Base-by-base conservation (phyloP, 2,113 vertebrate genomes). In the Jaculus jaculus region DNA sequence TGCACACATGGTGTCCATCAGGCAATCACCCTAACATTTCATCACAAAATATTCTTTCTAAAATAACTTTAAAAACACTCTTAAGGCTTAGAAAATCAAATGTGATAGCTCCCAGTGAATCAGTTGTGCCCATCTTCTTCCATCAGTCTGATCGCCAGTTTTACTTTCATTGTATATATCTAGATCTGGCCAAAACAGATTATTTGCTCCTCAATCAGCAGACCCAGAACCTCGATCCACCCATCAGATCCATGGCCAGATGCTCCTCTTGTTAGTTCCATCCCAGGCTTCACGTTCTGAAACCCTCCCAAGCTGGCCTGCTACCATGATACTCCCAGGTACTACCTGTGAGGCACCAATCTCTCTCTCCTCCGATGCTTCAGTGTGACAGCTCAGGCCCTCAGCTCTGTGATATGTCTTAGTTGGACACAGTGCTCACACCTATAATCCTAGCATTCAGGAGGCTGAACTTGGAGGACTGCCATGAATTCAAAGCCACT, bases 211-310 rank as follows among this genome's bases (percentile, higher is more conserved):
- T 17, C 60, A 13, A 28, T 1, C 37, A 85, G 28, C 26, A 18
- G 12, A 30, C 15, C 30, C 20, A 0, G 0, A 13, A 20, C 60
- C 20, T 32, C 23, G 54, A 2, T 2, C 63, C 86, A 42, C 0
- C 42, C 54, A 54, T 10, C 51, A 37, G 1, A 8, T 3, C 6
- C 3, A 30, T 0, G 8, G 21, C 54, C 82, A 3, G 28, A 6
- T 11, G 3, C 0, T 37, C 16, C 72, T 73, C 61, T 47, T 30
- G 28, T 26, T 6, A 34, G 42, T 13, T 34, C 32, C 42, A 54
- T 79, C 69, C 32, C 73, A 32, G 4, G 1, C 0, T n/a, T 10
- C 32, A 47, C 58, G n/a, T 42, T 83, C 24, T 10, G 68, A 30
- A 47, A 18, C 11, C 32, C 73, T 87, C n/a, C 66, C 26, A 24